Evolutionary conservation across 2,888 invertebrate species (phyloP).

Genomic region (Trachelus stipa): DNA sequence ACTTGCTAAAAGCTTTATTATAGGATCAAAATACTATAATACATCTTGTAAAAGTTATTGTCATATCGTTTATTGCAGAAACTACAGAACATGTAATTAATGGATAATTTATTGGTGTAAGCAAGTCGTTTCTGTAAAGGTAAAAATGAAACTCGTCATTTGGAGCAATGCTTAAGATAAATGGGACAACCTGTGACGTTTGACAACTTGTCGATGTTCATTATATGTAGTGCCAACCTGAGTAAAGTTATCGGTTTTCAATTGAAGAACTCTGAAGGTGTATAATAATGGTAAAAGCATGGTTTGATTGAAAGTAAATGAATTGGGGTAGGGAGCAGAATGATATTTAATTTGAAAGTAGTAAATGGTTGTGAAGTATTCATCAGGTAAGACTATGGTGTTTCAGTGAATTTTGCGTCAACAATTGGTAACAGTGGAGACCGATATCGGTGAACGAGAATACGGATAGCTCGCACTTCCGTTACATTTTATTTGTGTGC

Average conservation of each 20-base stretch:
- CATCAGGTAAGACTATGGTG: neutral
- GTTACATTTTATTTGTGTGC: slow-evolving; percentile 45
- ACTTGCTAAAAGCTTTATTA: neutral
- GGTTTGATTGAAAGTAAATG: no score
- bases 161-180: neutral
- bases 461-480: slow-evolving; percentile 40
- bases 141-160: neutral
- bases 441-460: slow-evolving; percentile 32
- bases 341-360: neutral
- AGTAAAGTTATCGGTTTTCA: slow-evolving; percentile 9
- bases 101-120: neutral
- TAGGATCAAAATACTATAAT: neutral
- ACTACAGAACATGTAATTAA: neutral
- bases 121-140: neutral
- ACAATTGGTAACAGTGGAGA: slow-evolving; percentile 27
- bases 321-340: neutral
- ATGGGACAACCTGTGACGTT: slow-evolving; percentile 17
- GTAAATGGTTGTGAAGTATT: neutral
- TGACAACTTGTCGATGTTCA: slow-evolving; percentile 18
- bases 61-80: neutral
- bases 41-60: neutral
- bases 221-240: slow-evolving; percentile 16
- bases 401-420: neutral
- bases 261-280: neutral
- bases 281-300: neutral